These are phyloP conservation scores for Montipora cactus DNA, from an alignment of 64 coral and sea anemone species.

Conservation along the genomic window DNA sequence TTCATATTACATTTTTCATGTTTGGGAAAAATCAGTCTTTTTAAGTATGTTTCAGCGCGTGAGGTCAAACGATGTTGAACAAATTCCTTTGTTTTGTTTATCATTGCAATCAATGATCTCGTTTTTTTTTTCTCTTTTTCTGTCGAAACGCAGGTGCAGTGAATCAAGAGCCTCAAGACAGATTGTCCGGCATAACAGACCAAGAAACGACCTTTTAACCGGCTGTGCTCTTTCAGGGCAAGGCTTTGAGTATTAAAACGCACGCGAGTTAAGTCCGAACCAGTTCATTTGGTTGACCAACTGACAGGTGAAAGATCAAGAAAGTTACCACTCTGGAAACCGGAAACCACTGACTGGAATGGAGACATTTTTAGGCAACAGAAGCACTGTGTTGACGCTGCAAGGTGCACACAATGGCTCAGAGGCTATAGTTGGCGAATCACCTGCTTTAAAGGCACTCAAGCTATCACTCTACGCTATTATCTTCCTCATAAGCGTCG, in stretches of 20 bases:
- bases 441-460: constrained; percentile 75
- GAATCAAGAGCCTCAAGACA: no score
- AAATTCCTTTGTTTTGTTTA: not conserved
- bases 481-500: constrained; percentile 89
- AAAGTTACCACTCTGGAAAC: not conserved
- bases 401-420: not conserved
- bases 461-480: constrained; percentile 81
- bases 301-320: no score
- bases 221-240: no score
- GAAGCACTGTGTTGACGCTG: not conserved
- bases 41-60: not conserved
- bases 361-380: not conserved
- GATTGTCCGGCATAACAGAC: no score
- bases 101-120: not conserved
- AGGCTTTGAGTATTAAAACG: no score
- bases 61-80: not conserved
- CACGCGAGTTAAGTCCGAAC: no score
- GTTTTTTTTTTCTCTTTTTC: not conserved
- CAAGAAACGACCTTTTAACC: no score
- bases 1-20: not conserved
- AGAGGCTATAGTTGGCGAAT: constrained; percentile 32
- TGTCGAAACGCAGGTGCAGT: not conserved
- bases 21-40: not conserved
- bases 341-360: not conserved
- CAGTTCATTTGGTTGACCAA: no score